These are phyloP conservation scores for Andrena cerasifolii DNA, from an alignment of 1,140 invertebrate species.

Conservation along the genomic window DNA sequence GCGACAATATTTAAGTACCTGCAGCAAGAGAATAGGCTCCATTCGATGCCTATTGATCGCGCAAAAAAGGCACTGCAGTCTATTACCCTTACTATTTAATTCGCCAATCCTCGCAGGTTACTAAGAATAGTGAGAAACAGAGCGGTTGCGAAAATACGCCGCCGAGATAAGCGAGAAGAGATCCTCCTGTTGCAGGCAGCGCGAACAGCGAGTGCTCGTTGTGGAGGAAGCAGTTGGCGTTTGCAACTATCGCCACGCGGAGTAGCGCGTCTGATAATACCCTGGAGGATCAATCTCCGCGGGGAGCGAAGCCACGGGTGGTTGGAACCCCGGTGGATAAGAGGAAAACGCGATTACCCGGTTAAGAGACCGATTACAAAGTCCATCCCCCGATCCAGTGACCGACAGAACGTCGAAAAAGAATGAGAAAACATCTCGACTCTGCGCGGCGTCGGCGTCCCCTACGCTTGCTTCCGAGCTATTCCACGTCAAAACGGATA, in stretches of 20 bases:
- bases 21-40: too few relatives aligned
- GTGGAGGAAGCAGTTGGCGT: neutral
- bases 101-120: too few relatives aligned
- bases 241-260: conserved; percentile 7
- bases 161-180: neutral
- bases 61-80: too few relatives aligned
- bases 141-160: neutral
- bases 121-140: too few relatives aligned
- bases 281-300: conserved; percentile 29
- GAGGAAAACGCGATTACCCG: conserved; percentile 71
- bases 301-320: conserved; percentile 51
- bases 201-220: neutral
- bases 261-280: neutral
- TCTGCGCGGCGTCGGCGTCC: too few relatives aligned
- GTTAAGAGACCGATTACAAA: conserved; percentile 78
- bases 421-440: conserved; percentile 23
- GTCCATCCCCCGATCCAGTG: conserved; percentile 73
- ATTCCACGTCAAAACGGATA: too few relatives aligned
- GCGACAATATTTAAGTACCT: too few relatives aligned
- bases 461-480: too few relatives aligned
- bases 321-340: conserved; percentile 51
- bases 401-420: conserved; percentile 30
- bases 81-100: too few relatives aligned
- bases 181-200: too few relatives aligned
- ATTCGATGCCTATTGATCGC: neutral